Evolutionary conservation across 1,140 invertebrate species (phyloP).

Genomic region (Aleiodes sp.): DNA sequence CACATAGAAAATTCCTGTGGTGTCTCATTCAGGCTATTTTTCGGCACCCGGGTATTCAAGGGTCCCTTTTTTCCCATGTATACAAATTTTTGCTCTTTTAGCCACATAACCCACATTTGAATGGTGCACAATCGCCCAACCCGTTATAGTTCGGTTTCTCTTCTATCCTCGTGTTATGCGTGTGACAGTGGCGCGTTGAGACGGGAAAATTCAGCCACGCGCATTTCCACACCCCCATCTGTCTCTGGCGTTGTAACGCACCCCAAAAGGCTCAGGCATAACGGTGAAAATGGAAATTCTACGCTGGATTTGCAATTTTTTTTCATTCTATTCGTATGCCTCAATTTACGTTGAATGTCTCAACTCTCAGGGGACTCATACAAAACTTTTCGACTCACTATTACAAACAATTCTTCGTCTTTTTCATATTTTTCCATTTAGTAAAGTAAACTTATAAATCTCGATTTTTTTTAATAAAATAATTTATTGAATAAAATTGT

Average conservation of each 20-base stretch:
- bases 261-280: slow-evolving; percentile 2
- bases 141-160: slow-evolving; percentile 52
- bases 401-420: background rate
- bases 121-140: slow-evolving; percentile 56
- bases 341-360: slow-evolving; percentile 22
- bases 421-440: too few relatives aligned
- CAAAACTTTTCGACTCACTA: background rate
- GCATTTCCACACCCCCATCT: slow-evolving; percentile 2
- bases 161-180: background rate
- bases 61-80: slow-evolving; percentile 52
- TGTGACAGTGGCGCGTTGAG: background rate
- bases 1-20: slow-evolving; percentile 23
- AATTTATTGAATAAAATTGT: too few relatives aligned
- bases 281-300: slow-evolving; percentile 13
- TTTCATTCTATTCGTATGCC: slow-evolving; percentile 21
- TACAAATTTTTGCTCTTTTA: slow-evolving; percentile 63
- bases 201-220: slow-evolving; percentile 15
- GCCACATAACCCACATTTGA: slow-evolving; percentile 64
- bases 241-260: background rate
- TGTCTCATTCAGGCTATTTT: slow-evolving; percentile 20
- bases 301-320: slow-evolving; percentile 25
- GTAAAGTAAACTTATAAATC: too few relatives aligned
- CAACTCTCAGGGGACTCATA: background rate
- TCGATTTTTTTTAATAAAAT: too few relatives aligned
- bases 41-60: background rate